A percentile compares a stretch with the other conserved stretches of the same genome.
Evolutionary conservation across 2,888 invertebrate species (phyloP).

Genomic region (Phengaris alcon): DNA sequence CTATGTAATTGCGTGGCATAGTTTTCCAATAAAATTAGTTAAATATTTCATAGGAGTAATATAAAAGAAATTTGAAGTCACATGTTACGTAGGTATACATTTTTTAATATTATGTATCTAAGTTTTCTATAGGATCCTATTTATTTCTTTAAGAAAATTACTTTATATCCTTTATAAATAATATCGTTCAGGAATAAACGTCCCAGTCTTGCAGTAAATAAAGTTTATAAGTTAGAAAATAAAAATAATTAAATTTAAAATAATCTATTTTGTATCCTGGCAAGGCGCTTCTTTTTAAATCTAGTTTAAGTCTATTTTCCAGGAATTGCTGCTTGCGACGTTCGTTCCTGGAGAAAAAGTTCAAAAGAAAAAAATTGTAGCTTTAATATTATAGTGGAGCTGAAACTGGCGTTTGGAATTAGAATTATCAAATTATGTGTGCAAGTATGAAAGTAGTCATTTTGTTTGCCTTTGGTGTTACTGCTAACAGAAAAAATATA

Average conservation of each 20-base stretch:
- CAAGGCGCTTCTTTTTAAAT: slow-evolving; percentile 36
- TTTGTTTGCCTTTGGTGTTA: background rate
- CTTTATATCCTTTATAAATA: background rate
- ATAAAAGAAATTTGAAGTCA: no score
- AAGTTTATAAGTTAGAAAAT: slow-evolving; percentile 27
- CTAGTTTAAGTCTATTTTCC: slow-evolving; percentile 36
- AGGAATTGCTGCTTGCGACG: slow-evolving; percentile 33
- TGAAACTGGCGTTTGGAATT: slow-evolving; percentile 29
- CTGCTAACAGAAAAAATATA: no score
- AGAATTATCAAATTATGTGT: slow-evolving; percentile 28
- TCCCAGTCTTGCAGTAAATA: slow-evolving; percentile 18
- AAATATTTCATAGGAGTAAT: no score
- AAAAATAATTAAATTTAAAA: slow-evolving; percentile 28
- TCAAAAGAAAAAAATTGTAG: background rate
- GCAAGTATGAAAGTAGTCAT: background rate
- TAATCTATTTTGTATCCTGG: slow-evolving; percentile 29
- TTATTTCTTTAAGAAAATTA: background rate
- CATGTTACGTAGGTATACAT: no score
- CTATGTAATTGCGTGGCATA: no score
- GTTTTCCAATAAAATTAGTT: no score
- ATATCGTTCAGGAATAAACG: background rate
- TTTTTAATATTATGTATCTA: no score
- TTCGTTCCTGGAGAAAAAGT: slow-evolving; percentile 20
- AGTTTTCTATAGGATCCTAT: no score
- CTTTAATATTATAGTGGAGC: slow-evolving; percentile 21